Evolutionary conservation across 2,113 vertebrate species (phyloP), one percentile per base, ranked within the genome.

Genomic region (Apaloderma vittatum): DNA sequence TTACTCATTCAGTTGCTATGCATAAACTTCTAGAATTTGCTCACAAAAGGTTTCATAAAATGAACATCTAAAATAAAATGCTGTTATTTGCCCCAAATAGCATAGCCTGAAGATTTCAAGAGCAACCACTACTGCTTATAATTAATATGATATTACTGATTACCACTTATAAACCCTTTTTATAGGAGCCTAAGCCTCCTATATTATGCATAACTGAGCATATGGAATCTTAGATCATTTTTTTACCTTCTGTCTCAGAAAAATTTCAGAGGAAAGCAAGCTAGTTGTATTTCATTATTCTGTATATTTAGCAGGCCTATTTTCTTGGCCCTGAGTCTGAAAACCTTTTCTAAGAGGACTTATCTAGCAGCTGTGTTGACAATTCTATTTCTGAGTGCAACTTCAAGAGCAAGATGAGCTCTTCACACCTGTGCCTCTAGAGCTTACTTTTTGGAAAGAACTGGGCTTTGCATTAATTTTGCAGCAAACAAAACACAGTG

Each of bases 301-400:
- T 72, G n/a, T 89, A 63, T 90, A 79, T 97, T 89, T 96, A 91
- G 54, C 40, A 76, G 79, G 70, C 89, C 91, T 96, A 29, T 82
- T 94, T 92, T 94, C 94, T 94, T 96, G 93, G 88, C 83, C 73
- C 48, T 37, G 70, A 91, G 48, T 79, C 66, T 61, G 52, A 89
- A 96, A 92, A 88, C 19, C 24, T 88, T 94, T 93, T 93, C 89
- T 95, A 91, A 75, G 84, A 96, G 80, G 91, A 87, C 84, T 94
- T 93, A 91, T 15, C 76, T 82, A 95, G 57, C 95, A 96, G 94
- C 95, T 97, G 95, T 93, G 91, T 93, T 96, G 94, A 96, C 80
- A 93, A 91, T 94, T 93, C 73, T 87, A 89, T 94, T 96, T 95
- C 87, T 94, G 90, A 95, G 54, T 66, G 30, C 62, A 91, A 79